Conservation (phyloP, 2,113 vertebrate genomes). For the Gallinago jamesoni region DNA sequence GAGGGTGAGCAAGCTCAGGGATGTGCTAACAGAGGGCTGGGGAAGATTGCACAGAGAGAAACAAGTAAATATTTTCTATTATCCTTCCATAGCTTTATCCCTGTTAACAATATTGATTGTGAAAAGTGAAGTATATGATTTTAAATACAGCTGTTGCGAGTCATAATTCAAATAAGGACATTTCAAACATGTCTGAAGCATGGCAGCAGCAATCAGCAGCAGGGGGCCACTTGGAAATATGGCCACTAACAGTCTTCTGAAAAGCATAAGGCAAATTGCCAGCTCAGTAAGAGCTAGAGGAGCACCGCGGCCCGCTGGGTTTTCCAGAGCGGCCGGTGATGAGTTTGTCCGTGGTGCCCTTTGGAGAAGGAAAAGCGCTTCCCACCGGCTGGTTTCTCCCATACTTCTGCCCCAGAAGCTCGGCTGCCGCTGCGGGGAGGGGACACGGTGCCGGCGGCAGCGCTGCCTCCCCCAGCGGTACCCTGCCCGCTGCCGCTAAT, state of each 20-base stretch:
- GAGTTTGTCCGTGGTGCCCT: background rate
- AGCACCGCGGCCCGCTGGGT: rapidly evolving
- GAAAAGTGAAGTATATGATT: constrained; percentile 9
- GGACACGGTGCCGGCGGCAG: rapidly evolving
- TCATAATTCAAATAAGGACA: constrained; percentile 38
- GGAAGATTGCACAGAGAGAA: background rate
- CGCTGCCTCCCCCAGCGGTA: background rate
- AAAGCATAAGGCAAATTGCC: background rate
- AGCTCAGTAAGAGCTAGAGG: background rate
- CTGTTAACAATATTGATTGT: constrained; percentile 38
- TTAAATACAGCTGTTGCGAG: constrained; percentile 27
- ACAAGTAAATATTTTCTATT: constrained; percentile 24
- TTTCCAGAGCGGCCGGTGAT: background rate
- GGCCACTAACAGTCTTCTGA: background rate
- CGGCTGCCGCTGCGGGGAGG: background rate
- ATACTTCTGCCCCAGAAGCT: background rate
- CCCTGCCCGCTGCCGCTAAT: background rate
- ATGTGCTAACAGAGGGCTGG: background rate
- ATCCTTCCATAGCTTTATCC: background rate
- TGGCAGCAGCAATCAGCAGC: constrained; percentile 14
- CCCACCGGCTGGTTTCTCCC: background rate
- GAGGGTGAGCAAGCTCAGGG: background rate
- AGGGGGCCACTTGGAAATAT: background rate
- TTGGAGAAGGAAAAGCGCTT: background rate
- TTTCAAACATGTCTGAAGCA: constrained; percentile 5